phyloP scores from a whole-genome alignment of 1,140 invertebrate genomes.

The Phthorimaea operculella region DNA sequence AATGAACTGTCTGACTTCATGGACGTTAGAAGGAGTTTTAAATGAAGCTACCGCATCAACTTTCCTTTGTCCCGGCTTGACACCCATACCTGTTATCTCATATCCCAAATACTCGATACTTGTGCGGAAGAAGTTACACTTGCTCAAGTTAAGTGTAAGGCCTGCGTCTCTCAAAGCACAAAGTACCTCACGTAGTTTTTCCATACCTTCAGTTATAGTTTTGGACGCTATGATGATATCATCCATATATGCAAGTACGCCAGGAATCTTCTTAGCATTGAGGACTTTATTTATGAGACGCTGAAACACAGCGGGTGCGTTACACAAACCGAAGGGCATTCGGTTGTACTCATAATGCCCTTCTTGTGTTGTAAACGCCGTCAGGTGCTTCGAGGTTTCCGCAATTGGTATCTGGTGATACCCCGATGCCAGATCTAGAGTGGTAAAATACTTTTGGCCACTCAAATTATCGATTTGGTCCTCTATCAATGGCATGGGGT shows the following conservation, averaged over 20 bases:
- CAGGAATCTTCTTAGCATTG: too few relatives aligned
- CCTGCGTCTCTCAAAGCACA: not conserved
- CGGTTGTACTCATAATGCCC: too few relatives aligned
- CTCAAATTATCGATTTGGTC: too few relatives aligned
- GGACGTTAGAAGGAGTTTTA: not conserved
- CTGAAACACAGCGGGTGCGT: too few relatives aligned
- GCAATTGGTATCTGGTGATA: too few relatives aligned
- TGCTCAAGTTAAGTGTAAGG: not conserved
- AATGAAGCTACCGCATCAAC: not conserved
- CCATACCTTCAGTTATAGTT: not conserved
- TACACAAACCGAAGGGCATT: too few relatives aligned
- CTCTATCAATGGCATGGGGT: constrained; percentile 8
- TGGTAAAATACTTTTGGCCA: too few relatives aligned
- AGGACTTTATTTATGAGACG: too few relatives aligned
- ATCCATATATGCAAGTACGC: not conserved
- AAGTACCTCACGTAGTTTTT: not conserved
- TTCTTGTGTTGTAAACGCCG: too few relatives aligned
- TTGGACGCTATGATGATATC: not conserved
- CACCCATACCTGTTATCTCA: not conserved
- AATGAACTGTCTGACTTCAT: not conserved
- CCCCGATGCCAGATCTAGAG: too few relatives aligned
- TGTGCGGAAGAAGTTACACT: not conserved
- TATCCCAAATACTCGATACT: not conserved
- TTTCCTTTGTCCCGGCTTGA: not conserved
- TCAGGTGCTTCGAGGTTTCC: too few relatives aligned